Base-by-base conservation (phyloP, 1,140 invertebrate species). In the Drosophila cardini region DNA sequence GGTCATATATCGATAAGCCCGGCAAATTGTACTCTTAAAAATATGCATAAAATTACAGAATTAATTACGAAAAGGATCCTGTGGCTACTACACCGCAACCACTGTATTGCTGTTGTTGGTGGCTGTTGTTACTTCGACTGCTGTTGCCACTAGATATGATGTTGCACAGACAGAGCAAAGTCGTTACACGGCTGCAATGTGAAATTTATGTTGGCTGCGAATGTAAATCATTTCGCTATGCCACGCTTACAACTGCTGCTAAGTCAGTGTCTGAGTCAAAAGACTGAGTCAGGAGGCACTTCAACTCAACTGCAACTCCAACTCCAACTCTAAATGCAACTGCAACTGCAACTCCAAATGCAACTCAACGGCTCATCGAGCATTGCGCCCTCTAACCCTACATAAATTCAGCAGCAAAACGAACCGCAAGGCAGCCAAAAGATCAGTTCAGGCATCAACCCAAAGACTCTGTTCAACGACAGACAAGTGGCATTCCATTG, bases 401-500 rank as follows among this genome's bases (percentile, higher is more conserved):
- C 87, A 90, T 91, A 91, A 90, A 91, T 90, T 72, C 81, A 74
- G 78, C 81, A 79, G 63, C 56, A 76, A 67, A 42, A 61, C 43
- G 69, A 43, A 65, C 64, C 72, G 64, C 62, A 63, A 79, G 53
- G 32, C 32, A 48, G 10, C 34, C 60, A 21, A 40, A 18, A 53
- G 48, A 63, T 53, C 71, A 72, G 72, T 65, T 75, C 58, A 55
- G 46, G 43, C 64, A 67, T 67, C 62, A 46, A 55, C 48, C 56
- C 40, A 70, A 67, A 26, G 21, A 26, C 21, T 16, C 15, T 55
- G 16, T 21, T 18, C 45, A 55, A 43, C 57, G 85, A 84, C 77
- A 90, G 89, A 81, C 89, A 90, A 90, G 89, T 90, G 89, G 89
- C 90, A 90, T 90, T 89, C 89, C 89, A 85, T 70, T 81, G 82